Conservation (phyloP, 1,140 invertebrate genomes). For the Samia ricini region DNA sequence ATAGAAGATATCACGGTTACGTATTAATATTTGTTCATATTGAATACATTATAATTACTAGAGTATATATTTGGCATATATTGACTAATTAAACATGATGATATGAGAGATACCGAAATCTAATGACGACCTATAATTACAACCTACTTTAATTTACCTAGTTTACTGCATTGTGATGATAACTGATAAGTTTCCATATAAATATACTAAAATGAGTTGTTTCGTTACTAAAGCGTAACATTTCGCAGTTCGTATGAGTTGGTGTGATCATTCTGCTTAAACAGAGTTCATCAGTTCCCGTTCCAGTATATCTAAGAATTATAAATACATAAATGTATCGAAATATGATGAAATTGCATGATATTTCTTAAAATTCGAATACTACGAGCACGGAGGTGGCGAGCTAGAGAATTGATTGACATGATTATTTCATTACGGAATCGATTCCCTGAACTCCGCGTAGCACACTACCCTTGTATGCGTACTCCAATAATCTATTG, state of each 20-base stretch:
- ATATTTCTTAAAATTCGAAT: background rate
- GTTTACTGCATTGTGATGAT: too few relatives aligned
- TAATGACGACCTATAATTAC: too few relatives aligned
- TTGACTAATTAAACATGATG: too few relatives aligned
- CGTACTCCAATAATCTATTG: background rate
- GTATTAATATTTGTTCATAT: background rate
- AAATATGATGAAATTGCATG: background rate
- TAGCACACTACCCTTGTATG: background rate
- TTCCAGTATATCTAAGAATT: too few relatives aligned
- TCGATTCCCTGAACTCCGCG: background rate
- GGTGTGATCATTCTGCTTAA: too few relatives aligned
- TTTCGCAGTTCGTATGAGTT: too few relatives aligned
- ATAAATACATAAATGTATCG: background rate
- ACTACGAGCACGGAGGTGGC: constrained; percentile 8
- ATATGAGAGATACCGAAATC: too few relatives aligned
- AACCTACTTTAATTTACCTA: too few relatives aligned
- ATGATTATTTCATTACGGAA: background rate
- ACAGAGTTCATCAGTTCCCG: too few relatives aligned
- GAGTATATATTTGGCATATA: background rate
- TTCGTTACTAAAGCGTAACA: too few relatives aligned
- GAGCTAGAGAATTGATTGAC: constrained; percentile 8
- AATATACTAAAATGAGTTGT: too few relatives aligned
- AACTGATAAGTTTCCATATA: too few relatives aligned
- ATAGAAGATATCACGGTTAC: background rate
- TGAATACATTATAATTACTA: background rate